Base-by-base conservation (phyloP, 2,888 invertebrate genomes). In the Pheosia gnoma region DNA sequence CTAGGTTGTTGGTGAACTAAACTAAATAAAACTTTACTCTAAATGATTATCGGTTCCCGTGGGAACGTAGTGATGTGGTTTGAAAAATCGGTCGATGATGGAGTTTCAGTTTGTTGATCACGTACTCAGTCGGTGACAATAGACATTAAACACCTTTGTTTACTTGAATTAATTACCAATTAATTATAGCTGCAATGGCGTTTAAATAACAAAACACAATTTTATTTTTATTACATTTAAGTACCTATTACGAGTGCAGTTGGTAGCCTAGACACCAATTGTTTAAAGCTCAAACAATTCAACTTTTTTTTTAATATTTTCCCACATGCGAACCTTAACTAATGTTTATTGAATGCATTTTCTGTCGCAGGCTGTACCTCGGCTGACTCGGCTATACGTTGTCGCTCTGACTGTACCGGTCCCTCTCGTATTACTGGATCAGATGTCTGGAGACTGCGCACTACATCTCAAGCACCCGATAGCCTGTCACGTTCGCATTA, bases 391-490 rank as follows among this genome's bases (percentile, higher is more conserved):
- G 57, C 65, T 52, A 49, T 53, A 51, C 62, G 65, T 71, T 64
- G 63, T 69, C 67, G 59, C 53, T 51, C 37, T 38, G 53, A 8
- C 53, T 53, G 8, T 51, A 51, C 66, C 69, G 71, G 71, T 70
- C 64, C 68, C 70, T 67, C 72, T 78, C 71, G 65, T 67, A 72
- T 78, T 75, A 77, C 66, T 72, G 78, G 80, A 83, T 80, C 81
- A 72, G 74, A 80, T 82, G 78, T 79, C 77, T 67, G 72, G 72
- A 67, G 66, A 61, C 67, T 70, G 74, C 72, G 73, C 69, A 68
- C 62, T 57, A 65, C 68, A 60, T 69, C 68, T 72, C 65, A 52
- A 61, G 56, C 49, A 61, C 59, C 57, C 56, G 61, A 58, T 58
- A 52, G 57, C 52, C 59, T 55, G 52, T 13, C 53, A 43, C 55